Evolutionary conservation across 2,113 vertebrate genomes (phyloP).

Genomic region (Laticauda colubrina): DNA sequence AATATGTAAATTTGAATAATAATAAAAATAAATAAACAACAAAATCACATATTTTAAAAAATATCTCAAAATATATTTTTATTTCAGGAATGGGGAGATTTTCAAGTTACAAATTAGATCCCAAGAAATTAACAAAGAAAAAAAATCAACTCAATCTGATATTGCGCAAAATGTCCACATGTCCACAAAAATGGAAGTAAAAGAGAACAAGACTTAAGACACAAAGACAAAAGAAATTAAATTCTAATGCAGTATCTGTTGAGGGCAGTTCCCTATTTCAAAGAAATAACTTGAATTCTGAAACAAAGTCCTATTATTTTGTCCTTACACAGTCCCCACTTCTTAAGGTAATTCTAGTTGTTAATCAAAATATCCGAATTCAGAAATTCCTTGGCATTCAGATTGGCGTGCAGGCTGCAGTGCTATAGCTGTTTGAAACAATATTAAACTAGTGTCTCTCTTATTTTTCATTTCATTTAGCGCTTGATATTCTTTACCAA

Average conservation of each 20-base stretch:
- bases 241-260: not conserved
- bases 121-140: not conserved
- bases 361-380: not conserved
- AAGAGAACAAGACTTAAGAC: not conserved
- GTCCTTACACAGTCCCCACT: not conserved
- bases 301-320: not conserved
- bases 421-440: not conserved
- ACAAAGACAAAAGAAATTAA: not conserved
- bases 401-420: not conserved
- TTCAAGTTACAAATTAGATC: not conserved
- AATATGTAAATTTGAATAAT: not conserved
- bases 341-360: not conserved
- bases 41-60: not conserved
- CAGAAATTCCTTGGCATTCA: not conserved
- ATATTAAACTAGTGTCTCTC: not conserved
- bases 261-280: not conserved
- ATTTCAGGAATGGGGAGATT: not conserved
- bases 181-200: not conserved
- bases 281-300: not conserved
- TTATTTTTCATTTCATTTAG: not conserved
- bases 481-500: not conserved
- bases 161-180: not conserved
- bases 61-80: not conserved
- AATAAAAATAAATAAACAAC: not conserved
- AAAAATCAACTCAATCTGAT: not conserved